Conservation (phyloP, 2,797 vertebrate species). For the Halcyon badia region DNA sequence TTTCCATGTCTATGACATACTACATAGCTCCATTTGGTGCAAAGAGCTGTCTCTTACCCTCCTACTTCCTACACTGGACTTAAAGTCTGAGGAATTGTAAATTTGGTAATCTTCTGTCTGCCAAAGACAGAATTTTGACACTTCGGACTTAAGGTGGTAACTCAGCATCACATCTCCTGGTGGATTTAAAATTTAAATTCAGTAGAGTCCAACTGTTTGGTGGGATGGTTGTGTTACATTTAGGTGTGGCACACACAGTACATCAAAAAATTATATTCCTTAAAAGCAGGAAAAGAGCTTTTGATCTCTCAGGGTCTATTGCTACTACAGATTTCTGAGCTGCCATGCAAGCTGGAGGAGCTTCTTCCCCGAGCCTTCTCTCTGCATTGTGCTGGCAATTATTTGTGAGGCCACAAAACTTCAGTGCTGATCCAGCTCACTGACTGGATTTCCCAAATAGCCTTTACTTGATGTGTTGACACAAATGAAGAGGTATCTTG, state of each 20-base stretch:
- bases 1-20: not conserved
- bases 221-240: not conserved
- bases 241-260: not conserved
- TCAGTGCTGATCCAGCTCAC: not conserved
- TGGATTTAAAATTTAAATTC: not conserved
- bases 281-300: not conserved
- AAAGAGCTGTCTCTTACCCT: not conserved
- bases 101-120: not conserved
- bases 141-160: not conserved
- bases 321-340: not conserved
- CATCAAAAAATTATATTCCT: fast-evolving
- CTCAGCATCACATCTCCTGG: not conserved
- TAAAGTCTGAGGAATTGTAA: not conserved
- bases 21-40: not conserved
- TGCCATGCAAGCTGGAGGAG: not conserved
- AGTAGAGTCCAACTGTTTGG: not conserved
- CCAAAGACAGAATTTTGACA: not conserved
- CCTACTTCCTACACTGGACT: not conserved
- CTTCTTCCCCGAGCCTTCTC: not conserved
- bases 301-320: not conserved
- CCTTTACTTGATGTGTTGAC: not conserved
- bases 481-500: not conserved
- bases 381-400: not conserved
- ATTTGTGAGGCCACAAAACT: not conserved
- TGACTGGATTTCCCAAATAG: not conserved